Conservation (phyloP, 2,113 vertebrate genomes). For the Malurus cyaneus region DNA sequence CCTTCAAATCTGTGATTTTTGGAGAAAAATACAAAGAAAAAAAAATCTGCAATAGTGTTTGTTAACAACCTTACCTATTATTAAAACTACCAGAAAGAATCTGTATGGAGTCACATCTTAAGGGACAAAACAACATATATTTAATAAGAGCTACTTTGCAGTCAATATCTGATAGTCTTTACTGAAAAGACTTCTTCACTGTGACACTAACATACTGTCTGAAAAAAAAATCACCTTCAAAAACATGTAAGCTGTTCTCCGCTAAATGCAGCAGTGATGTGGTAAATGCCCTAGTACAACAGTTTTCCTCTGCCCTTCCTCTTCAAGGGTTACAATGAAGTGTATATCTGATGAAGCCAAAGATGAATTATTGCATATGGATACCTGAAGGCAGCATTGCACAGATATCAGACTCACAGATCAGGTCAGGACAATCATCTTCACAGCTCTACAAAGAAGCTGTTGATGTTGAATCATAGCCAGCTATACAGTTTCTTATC, state of each 20-base stretch:
- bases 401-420: not conserved
- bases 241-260: not conserved
- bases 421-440: not conserved
- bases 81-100: not conserved
- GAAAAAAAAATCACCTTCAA: not conserved
- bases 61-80: not conserved
- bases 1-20: not conserved
- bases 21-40: not conserved
- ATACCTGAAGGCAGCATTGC: not conserved
- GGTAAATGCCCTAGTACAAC: not conserved
- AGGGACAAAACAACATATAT: not conserved
- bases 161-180: not conserved
- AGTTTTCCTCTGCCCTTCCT: not conserved
- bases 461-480: not conserved
- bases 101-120: not conserved
- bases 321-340: not conserved
- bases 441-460: not conserved
- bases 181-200: not conserved
- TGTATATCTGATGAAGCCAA: not conserved
- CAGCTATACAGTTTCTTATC: not conserved
- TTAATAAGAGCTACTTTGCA: not conserved
- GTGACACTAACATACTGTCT: not conserved
- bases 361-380: not conserved
- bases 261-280: not conserved
- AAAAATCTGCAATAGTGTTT: not conserved